Base-by-base conservation (phyloP, 2,888 invertebrate genomes). In the Lordiphosa andalusiaca region DNA sequence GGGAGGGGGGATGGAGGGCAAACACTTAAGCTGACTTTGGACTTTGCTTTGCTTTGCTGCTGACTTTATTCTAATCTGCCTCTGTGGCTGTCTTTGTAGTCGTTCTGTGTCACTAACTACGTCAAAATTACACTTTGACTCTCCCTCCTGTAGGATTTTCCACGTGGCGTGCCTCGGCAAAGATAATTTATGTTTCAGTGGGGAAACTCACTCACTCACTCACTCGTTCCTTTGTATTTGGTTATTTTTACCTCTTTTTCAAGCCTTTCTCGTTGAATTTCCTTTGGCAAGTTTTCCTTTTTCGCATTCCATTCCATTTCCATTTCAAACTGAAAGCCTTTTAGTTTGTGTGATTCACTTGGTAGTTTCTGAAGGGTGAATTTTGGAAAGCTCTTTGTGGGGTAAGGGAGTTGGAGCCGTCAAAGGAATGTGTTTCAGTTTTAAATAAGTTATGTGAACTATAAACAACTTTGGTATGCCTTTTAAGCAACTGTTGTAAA, bases 91-190 rank as follows among this genome's bases (percentile, higher is more conserved):
- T 62, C 70, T 59, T 16, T 12, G n/a, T 37, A 9, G 42, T 56
- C 72, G 69, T 71, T 69, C 70, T 73, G 64, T 73, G 73, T 71
- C 73, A 71, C 76, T 69, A 71, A 71, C 69, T 68, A 77, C 77
- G 71, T 71, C 80, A 76, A 73, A 76, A 80, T 80, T 76, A 76
- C 80, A 80, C 81, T 76, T 62, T 73, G 69, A 52, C 68, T 63
- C 33, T 36, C 25, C 40, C 44, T 16, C 16, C 19, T 6, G 16
- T 54, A 60, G 41, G 39, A 47, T 16, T 44, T 41, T 49, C 38
- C 42, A 54, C 74, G 64, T 71, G 71, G 59, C 74, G 68, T 66
- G 57, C 73, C 74, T 71, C 77, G 77, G 74, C 77, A 66, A 55
- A 58, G 59, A 74, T 77, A 71, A 74, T 74, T 74, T 77, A 77